Conservation (phyloP, 2,113 vertebrate genomes). For the Sphyrna mokarran region DNA sequence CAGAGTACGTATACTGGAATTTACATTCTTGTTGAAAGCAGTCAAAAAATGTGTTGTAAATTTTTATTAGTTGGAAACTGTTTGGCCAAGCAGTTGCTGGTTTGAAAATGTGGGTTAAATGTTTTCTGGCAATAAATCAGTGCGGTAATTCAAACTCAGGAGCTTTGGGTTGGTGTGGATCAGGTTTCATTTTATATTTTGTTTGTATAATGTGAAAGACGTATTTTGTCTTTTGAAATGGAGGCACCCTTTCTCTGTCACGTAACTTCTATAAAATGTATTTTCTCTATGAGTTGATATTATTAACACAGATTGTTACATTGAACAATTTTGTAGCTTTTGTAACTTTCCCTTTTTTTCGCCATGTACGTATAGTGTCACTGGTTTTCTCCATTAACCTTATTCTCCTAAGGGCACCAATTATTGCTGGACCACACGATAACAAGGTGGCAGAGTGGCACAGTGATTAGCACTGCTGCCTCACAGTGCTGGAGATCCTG, state of each 20-base stretch:
- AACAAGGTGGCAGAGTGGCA: too few species aligned
- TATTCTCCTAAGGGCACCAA: neutral
- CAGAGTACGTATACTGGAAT: neutral
- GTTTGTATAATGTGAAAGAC: neutral
- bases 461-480: too few species aligned
- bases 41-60: neutral
- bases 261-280: neutral
- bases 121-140: slow-evolving; percentile 1
- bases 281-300: neutral
- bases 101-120: neutral
- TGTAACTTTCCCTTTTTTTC: neutral
- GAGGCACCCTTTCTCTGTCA: neutral
- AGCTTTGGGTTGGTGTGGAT: neutral
- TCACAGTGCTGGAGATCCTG: too few species aligned
- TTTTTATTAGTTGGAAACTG: slow-evolving; percentile 13
- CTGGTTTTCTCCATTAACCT: neutral
- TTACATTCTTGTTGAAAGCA: neutral
- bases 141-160: neutral
- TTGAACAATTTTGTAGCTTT: neutral
- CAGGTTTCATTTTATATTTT: neutral
- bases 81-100: neutral
- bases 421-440: neutral
- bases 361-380: neutral
- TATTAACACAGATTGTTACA: neutral
- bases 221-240: slow-evolving; percentile 3